These are phyloP conservation scores for Nannobrachium achirus DNA, from an alignment of 2,113 vertebrate genomes.

Conservation along the genomic window DNA sequence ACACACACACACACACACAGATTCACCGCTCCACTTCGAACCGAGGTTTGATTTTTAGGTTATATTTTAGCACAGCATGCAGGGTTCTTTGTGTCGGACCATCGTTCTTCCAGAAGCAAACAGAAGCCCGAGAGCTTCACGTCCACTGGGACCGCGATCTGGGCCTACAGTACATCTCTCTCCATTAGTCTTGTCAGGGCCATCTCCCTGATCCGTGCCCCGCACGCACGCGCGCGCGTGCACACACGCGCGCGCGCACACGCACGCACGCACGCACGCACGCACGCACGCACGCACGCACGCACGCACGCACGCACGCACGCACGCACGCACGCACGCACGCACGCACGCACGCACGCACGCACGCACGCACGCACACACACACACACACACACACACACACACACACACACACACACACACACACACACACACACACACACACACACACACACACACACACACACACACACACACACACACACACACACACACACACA, in stretches of 20 bases:
- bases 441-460: conserved; percentile 20
- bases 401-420: conserved; percentile 23
- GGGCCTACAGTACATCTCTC: conserved; percentile 59
- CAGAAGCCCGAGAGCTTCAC: conserved; percentile 69
- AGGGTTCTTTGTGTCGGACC: conserved; percentile 50
- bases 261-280: background rate
- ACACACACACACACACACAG: too few species aligned
- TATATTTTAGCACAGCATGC: conserved; percentile 27
- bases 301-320: too few species aligned
- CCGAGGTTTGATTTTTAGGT: too few species aligned
- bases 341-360: background rate
- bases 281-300: too few species aligned
- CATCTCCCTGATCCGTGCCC: conserved; percentile 50
- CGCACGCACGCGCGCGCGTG: background rate
- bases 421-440: background rate
- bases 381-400: conserved; percentile 24
- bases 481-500: background rate
- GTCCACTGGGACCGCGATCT: conserved; percentile 36
- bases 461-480: conserved; percentile 9
- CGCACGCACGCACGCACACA: conserved; percentile 18
- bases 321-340: conserved; percentile 24
- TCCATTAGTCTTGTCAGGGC: conserved; percentile 70
- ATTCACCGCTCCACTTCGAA: too few species aligned
- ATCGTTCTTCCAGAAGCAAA: conserved; percentile 57
- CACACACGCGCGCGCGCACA: conserved; percentile 3